Evolutionary conservation across 2,797 vertebrate genomes (phyloP).

Genomic region (Sebastes iracundus): DNA sequence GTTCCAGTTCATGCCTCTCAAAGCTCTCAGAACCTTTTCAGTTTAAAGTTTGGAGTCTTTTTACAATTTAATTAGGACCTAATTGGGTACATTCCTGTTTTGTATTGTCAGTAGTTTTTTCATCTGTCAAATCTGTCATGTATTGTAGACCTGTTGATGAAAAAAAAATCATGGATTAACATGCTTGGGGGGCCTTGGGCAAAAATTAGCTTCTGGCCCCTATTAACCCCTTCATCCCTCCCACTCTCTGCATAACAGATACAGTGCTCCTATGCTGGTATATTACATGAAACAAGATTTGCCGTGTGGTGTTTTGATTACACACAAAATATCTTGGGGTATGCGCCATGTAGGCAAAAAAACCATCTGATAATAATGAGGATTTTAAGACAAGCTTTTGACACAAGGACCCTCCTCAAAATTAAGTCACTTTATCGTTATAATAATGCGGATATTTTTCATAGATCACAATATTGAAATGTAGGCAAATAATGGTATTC

Average conservation of each 20-base stretch:
- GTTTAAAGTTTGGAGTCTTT: too few species aligned
- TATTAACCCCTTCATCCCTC: background rate
- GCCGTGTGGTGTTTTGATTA: background rate
- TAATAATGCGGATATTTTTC: too few species aligned
- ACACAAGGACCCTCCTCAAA: background rate
- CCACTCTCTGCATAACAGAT: background rate
- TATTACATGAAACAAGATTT: background rate
- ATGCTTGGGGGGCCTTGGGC: background rate
- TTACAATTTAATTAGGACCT: too few species aligned
- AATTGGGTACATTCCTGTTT: background rate
- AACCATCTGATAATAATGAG: background rate
- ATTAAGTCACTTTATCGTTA: too few species aligned
- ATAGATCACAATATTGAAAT: too few species aligned
- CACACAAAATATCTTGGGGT: background rate
- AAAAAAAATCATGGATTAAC: background rate
- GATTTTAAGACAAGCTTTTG: background rate
- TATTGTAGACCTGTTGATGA: background rate
- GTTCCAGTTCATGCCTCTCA: too few species aligned
- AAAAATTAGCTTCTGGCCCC: background rate
- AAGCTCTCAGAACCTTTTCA: too few species aligned
- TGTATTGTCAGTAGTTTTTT: background rate
- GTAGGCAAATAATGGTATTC: too few species aligned
- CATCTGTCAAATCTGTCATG: background rate
- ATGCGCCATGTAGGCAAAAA: background rate
- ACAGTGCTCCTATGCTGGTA: background rate